Conservation (phyloP, 2,888 invertebrate genomes). For the Cistogaster globosa region DNA sequence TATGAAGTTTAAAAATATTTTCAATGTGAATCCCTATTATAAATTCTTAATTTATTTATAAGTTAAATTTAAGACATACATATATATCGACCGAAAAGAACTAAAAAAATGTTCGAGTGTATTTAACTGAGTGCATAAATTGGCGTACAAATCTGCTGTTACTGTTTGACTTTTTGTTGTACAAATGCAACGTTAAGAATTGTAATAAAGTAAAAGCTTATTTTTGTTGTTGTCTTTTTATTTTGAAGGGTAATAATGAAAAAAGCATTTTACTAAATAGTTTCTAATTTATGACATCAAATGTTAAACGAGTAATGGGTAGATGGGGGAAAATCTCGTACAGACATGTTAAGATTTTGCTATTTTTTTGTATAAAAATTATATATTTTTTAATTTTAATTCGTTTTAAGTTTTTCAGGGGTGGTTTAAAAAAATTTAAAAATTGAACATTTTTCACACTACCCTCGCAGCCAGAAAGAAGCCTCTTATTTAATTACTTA, state of each 20-base stretch:
- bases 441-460: constrained; percentile 45
- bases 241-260: constrained; percentile 79
- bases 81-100: not conserved
- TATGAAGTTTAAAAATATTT: too few species aligned
- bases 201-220: constrained; percentile 55
- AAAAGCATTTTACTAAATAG: constrained; percentile 81
- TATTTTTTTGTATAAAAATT: constrained; percentile 34
- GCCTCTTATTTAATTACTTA: constrained; percentile 50
- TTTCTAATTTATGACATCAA: constrained; percentile 74
- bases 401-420: constrained; percentile 22
- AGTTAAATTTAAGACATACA: too few species aligned
- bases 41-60: too few species aligned
- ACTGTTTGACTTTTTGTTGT: constrained; percentile 50
- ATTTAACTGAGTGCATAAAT: constrained; percentile 45
- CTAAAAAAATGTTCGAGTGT: constrained; percentile 15
- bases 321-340: constrained; percentile 21
- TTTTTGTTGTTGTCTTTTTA: constrained; percentile 41
- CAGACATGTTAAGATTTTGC: constrained; percentile 44
- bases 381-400: constrained; percentile 35
- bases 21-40: too few species aligned
- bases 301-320: constrained; percentile 25
- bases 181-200: constrained; percentile 24
- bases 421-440: constrained; percentile 32
- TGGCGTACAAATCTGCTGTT: constrained; percentile 33
- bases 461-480: constrained; percentile 14